Evolutionary conservation across 2,113 vertebrate species (phyloP).

Genomic region (Neotoma lepida): DNA sequence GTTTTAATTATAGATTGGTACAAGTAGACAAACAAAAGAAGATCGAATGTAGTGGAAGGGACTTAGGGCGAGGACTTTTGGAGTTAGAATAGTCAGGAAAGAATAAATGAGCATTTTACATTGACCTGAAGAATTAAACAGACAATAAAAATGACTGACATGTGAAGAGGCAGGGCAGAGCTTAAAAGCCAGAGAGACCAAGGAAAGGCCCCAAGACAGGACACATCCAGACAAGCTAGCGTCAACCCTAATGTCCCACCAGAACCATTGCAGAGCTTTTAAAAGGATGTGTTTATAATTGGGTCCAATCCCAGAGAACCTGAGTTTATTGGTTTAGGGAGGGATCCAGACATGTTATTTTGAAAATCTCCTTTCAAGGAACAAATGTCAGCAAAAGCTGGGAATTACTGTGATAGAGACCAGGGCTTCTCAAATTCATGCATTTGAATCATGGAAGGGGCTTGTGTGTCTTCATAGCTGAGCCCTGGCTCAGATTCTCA

Average conservation of each 20-base stretch:
- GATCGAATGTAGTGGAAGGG: not conserved
- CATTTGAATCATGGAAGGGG: not conserved
- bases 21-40: not conserved
- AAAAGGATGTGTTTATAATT: not conserved
- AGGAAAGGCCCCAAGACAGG: not conserved
- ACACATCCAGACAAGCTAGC: not conserved
- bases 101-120: not conserved
- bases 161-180: not conserved
- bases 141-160: not conserved
- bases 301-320: not conserved
- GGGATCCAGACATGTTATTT: not conserved
- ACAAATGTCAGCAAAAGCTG: conserved; percentile 5
- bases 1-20: not conserved
- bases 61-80: not conserved
- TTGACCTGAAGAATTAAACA: not conserved
- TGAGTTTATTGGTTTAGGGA: conserved; percentile 27
- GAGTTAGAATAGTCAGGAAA: not conserved
- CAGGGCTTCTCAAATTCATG: not conserved
- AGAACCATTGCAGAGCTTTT: not conserved
- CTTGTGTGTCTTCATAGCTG: not conserved
- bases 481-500: not conserved
- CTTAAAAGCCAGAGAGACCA: not conserved
- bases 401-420: not conserved
- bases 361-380: not conserved
- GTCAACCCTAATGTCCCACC: not conserved